Evolutionary conservation across 2,797 vertebrate species (phyloP), one percentile per base, ranked within the genome.

Genomic region (Phoeniculus purpureus): DNA sequence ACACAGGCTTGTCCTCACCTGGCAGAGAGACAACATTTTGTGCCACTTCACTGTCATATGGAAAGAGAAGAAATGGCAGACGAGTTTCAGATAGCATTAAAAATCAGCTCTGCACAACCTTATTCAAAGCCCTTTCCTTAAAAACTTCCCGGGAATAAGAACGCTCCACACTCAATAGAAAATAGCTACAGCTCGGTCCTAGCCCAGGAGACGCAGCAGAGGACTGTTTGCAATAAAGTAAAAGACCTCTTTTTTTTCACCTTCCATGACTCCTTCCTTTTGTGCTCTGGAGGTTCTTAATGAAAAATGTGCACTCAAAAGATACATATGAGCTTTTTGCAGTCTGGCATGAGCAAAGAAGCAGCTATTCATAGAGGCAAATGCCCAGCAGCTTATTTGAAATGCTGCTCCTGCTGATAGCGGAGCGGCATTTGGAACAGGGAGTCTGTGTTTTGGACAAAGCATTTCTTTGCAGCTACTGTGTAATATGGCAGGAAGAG

Each of bases 391-490:
- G 78, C 81, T 92, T 72, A 85, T 87, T 85, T 87, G 84, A 93
- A 94, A 95, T 77, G 58, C 68, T 82, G 16, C 51, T 93, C 86
- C 90, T 87, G 81, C 81, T 92, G 90, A 83, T 66, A 95, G 86
- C 62, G 85, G 62, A 93, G 29, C 2, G 0, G 50, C 79, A 75
- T 76, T 94, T 2, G 20, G 94, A 93, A 93, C 81, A 78, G 31
- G 29, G 62, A 92, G 81, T 45, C 77, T 90, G 78, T 93, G 91
- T 95, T 89, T 95, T 89, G 93, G 90, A 95, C 86, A 89, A 94
- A 94, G 90, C 47, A 56, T 78, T 92, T 95, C 12, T 92, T 68
- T 87, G 48, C 56, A 60, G 76, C 89, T 85, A 92, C 59, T 60
- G 6, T 83, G 79, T 64, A 62, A 92, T 90, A 83, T 29, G 76